Conservation (phyloP, 2,113 vertebrate species). For the Enhydra lutris region DNA sequence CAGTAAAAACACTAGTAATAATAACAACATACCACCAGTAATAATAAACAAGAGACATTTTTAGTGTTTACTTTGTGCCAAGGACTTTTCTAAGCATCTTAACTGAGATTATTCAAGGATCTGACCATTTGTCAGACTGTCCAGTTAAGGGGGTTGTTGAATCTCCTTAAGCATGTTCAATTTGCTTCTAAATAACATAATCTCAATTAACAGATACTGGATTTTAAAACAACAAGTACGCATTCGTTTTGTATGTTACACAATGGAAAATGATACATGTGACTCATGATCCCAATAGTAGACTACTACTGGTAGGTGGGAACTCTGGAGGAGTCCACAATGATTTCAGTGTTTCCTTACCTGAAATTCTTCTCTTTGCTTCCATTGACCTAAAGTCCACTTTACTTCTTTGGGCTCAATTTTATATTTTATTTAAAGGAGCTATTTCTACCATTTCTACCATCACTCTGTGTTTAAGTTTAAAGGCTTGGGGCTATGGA, state of each 20-base stretch:
- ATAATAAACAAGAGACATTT: constrained; percentile 5
- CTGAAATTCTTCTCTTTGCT: not conserved
- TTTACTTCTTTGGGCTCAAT: not conserved
- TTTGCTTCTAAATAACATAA: not conserved
- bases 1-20: not conserved
- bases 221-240: not conserved
- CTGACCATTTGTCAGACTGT: not conserved
- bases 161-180: not conserved
- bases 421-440: not conserved
- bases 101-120: not conserved
- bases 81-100: not conserved
- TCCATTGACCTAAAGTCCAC: not conserved
- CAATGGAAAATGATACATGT: not conserved
- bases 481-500: not conserved
- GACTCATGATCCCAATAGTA: not conserved
- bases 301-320: not conserved
- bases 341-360: not conserved
- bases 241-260: not conserved
- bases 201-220: not conserved
- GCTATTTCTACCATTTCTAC: not conserved
- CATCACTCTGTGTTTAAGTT: not conserved
- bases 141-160: not conserved
- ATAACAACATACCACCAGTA: not conserved
- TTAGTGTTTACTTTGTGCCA: not conserved
- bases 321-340: not conserved